A percentile compares a stretch with the other conserved stretches of the same genome.
Conservation (phyloP, 2,797 vertebrate species). For the Crax fasciolata region DNA sequence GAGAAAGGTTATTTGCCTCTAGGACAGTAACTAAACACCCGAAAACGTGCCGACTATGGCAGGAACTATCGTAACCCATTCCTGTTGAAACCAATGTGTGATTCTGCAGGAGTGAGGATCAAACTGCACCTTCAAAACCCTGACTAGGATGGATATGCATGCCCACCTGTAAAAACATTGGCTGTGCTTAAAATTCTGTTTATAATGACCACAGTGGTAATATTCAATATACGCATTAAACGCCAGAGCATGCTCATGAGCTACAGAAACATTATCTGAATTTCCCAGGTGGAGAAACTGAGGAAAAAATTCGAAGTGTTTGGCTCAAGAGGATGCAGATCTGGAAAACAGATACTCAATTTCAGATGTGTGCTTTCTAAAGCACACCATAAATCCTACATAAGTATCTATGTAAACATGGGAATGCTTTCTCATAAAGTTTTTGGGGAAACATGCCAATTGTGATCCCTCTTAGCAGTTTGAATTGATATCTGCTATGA, state of each 20-base stretch:
- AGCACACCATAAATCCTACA: background rate
- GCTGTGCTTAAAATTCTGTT: background rate
- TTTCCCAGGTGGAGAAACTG: background rate
- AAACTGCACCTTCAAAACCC: background rate
- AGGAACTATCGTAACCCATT: background rate
- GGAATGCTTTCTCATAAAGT: background rate
- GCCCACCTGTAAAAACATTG: background rate
- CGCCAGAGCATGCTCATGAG: background rate
- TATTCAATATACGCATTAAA: background rate
- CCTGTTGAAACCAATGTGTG: background rate
- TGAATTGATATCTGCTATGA: background rate
- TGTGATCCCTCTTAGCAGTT: background rate
- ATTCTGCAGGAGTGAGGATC: background rate
- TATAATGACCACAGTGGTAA: background rate
- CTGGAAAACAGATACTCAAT: background rate
- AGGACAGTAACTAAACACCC: background rate
- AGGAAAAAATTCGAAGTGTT: background rate
- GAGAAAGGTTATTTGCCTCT: background rate
- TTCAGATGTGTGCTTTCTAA: background rate
- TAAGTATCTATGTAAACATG: background rate
- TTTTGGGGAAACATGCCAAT: background rate
- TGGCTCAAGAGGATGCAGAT: background rate
- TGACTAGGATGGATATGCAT: background rate
- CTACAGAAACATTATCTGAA: background rate
- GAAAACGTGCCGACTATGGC: background rate